phyloP scores from a whole-genome alignment of 1,140 invertebrate species.

The Polypedilum pembai region DNA sequence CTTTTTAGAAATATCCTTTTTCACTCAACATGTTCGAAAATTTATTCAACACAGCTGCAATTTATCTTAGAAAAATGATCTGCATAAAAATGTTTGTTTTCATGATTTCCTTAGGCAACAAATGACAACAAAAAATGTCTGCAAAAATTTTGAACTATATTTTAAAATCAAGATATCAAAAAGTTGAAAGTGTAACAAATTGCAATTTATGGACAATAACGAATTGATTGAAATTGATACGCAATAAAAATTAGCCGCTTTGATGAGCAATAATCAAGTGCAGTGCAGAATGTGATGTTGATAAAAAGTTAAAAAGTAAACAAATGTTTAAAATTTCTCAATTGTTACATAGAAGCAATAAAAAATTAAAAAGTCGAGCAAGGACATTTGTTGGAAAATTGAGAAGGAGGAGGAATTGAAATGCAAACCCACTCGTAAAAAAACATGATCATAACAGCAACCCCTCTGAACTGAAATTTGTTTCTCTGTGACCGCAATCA shows the following conservation, averaged over 20 bases:
- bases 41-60: slow-evolving; percentile 6
- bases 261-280: neutral
- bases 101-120: neutral
- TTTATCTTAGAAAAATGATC: neutral
- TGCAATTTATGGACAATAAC: neutral
- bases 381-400: neutral
- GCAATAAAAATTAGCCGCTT: slow-evolving; percentile 5
- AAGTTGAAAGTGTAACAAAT: neutral
- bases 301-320: slow-evolving; percentile 20
- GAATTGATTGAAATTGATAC: neutral
- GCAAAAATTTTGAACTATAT: neutral
- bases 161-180: neutral
- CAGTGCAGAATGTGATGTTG: neutral
- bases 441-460: neutral
- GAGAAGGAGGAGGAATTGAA: neutral
- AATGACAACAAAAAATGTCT: too few relatives aligned
- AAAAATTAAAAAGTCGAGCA: neutral
- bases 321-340: neutral
- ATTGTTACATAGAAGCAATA: neutral
- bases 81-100: neutral
- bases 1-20: slow-evolving; percentile 1
- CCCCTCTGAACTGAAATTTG: neutral
- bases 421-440: slow-evolving; percentile 5
- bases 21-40: neutral
- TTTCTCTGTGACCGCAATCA: neutral